Conservation (phyloP, 2,113 vertebrate genomes). For the Ochotona princeps region DNA sequence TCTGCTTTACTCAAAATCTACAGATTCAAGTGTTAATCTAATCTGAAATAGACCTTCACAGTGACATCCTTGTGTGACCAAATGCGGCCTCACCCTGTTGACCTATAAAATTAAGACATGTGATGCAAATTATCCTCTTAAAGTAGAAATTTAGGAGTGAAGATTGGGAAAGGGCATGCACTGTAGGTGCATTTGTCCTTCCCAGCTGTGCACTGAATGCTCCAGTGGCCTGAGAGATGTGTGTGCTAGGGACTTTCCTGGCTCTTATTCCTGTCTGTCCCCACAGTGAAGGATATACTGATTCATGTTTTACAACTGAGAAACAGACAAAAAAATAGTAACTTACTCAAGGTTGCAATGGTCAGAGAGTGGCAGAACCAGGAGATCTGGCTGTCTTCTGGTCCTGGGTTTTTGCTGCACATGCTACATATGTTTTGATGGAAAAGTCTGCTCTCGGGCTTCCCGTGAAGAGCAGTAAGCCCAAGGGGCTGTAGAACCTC, state of each 20-base stretch:
- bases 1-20: background rate
- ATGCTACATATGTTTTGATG: background rate
- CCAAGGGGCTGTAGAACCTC: background rate
- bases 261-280: background rate
- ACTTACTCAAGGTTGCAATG: background rate
- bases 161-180: background rate
- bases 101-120: background rate
- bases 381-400: background rate
- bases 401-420: background rate
- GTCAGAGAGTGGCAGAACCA: background rate
- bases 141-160: background rate
- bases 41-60: background rate
- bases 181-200: background rate
- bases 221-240: background rate
- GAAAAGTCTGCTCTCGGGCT: background rate
- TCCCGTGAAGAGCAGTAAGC: background rate
- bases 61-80: background rate
- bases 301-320: background rate
- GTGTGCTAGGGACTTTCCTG: background rate
- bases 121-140: background rate
- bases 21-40: background rate
- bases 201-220: background rate
- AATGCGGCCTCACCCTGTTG: background rate
- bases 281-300: background rate
- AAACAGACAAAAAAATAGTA: background rate